Evolutionary conservation across 2,113 vertebrate genomes (phyloP).

Genomic region (Nicator chloris): DNA sequence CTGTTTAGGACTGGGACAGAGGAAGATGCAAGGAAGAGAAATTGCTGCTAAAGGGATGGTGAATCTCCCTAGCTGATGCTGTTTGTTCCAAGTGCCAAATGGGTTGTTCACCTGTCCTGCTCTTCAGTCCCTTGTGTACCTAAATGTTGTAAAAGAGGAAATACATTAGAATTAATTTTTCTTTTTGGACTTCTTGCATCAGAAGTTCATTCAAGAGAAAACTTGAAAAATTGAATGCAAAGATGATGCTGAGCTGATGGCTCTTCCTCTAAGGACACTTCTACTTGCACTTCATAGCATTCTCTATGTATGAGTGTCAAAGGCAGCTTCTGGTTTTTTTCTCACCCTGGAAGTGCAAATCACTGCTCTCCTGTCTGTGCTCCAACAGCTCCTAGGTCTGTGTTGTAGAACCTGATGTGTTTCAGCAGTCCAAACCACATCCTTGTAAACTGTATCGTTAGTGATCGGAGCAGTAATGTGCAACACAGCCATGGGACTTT

Average conservation of each 20-base stretch:
- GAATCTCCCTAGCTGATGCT: not conserved
- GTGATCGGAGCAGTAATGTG: not conserved
- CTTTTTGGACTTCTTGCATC: not conserved
- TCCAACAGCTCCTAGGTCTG: not conserved
- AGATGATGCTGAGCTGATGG: not conserved
- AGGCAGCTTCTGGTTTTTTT: not conserved
- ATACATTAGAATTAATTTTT: not conserved
- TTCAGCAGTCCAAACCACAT: not conserved
- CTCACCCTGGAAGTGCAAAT: not conserved
- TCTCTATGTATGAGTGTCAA: not conserved
- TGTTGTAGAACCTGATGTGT: not conserved
- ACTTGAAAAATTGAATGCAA: not conserved
- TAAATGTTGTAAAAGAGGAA: not conserved
- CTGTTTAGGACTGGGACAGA: not conserved
- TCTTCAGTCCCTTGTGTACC: accelerated
- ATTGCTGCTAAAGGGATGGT: not conserved
- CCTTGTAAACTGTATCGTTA: not conserved
- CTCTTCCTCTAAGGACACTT: not conserved
- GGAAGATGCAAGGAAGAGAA: not conserved
- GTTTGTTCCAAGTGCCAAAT: not conserved
- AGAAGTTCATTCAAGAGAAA: not conserved
- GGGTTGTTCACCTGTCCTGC: not conserved
- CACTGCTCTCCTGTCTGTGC: not conserved
- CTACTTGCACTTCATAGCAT: not conserved
- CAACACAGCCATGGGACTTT: accelerated